A percentile compares a stretch with the other conserved stretches of the same genome.
Evolutionary conservation across 2,888 invertebrate genomes (phyloP).

Genomic region (Tridacna crocea): DNA sequence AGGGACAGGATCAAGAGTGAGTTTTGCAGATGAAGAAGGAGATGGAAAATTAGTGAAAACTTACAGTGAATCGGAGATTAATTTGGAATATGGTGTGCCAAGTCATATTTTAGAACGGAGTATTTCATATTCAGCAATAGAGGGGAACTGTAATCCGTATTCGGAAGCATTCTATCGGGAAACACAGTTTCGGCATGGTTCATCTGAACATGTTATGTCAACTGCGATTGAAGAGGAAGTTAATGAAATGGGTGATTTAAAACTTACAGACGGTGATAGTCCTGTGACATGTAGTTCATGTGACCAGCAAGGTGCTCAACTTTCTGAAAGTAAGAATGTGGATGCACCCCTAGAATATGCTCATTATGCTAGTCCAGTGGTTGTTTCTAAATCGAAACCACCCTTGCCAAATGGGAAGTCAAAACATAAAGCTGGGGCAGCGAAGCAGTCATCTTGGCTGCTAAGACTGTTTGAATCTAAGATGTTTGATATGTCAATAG

Average conservation of each 20-base stretch:
- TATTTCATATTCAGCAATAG: constrained; percentile 71
- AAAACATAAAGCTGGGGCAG: constrained; percentile 46
- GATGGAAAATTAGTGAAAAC: constrained; percentile 59
- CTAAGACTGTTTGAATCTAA: constrained; percentile 98
- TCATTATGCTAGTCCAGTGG: constrained; percentile 28
- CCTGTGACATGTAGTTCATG: constrained; percentile 5
- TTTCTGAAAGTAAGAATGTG: not conserved
- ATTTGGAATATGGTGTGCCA: constrained; percentile 25
- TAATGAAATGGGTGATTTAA: constrained; percentile 25
- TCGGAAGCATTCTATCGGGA: constrained; percentile 16
- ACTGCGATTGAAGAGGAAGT: constrained; percentile 48
- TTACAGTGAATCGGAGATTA: constrained; percentile 52
- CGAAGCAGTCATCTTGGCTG: constrained; percentile 85
- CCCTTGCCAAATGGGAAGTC: constrained; percentile 61
- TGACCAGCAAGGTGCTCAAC: constrained; percentile 21
- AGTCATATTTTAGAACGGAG: constrained; percentile 63
- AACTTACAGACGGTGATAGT: constrained; percentile 17
- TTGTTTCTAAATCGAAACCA: constrained; percentile 47
- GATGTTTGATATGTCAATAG: constrained; percentile 99
- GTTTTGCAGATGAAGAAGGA: constrained; percentile 54
- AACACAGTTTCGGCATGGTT: constrained; percentile 1
- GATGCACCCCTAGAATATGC: not conserved
- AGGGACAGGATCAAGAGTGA: constrained; percentile 53
- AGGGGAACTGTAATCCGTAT: constrained; percentile 49
- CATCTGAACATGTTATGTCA: constrained; percentile 39